phyloP scores from a whole-genome alignment of 2,113 vertebrate genomes.

The Petrocephalus microphthalmus region DNA sequence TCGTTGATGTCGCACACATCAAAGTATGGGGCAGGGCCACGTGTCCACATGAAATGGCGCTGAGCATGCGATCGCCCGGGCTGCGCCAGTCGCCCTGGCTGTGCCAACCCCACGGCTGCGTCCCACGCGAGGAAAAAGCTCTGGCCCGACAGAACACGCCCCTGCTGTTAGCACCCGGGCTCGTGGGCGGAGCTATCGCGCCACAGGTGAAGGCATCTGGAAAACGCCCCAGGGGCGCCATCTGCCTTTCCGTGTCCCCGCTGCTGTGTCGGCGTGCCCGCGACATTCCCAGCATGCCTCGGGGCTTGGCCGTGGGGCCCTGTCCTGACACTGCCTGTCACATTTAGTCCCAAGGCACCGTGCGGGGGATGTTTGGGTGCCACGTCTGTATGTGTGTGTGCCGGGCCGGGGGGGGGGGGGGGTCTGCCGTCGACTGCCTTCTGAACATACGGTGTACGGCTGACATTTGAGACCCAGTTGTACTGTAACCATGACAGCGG shows the following conservation, averaged over 20 bases:
- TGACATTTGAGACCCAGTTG: constrained; percentile 17
- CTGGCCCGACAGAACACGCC: not conserved
- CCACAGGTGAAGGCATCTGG: not conserved
- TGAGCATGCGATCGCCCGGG: not conserved
- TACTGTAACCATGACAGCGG: constrained; percentile 23
- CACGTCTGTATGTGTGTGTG: not conserved
- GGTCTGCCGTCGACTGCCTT: not conserved
- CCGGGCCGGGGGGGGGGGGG: not conserved
- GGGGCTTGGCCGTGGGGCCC: not conserved
- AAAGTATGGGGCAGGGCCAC: not conserved
- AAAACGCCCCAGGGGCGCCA: not conserved
- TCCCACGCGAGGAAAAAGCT: not conserved
- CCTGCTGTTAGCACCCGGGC: not conserved
- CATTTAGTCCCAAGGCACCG: not conserved
- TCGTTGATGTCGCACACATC: too few species aligned
- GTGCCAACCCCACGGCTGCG: too few species aligned
- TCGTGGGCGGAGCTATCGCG: not conserved
- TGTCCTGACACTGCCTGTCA: not conserved
- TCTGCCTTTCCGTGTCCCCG: not conserved
- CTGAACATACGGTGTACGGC: not conserved
- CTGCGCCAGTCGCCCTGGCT: too few species aligned
- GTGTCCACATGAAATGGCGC: not conserved
- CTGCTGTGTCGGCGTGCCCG: not conserved
- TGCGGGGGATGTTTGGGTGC: not conserved
- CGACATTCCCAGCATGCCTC: constrained; percentile 18